Conservation (phyloP, 2,797 vertebrate genomes). For the Alauda arvensis region DNA sequence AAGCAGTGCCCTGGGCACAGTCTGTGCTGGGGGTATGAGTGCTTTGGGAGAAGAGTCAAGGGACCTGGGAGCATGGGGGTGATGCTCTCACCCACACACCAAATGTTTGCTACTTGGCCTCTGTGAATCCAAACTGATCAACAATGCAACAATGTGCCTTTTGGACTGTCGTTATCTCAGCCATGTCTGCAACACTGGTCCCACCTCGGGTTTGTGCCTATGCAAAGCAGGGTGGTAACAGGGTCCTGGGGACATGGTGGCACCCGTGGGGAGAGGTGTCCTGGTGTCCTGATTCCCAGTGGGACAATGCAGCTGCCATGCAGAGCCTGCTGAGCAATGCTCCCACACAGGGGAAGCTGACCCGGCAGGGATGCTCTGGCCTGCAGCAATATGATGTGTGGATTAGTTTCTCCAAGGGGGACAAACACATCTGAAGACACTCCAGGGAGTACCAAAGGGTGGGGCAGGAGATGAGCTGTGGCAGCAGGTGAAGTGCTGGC, state of each 20-base stretch:
- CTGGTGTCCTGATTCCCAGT: not conserved
- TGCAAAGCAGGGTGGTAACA: not conserved
- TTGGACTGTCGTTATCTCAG: not conserved
- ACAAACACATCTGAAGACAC: not conserved
- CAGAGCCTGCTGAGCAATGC: not conserved
- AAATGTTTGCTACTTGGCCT: constrained; percentile 22
- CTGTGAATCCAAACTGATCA: not conserved
- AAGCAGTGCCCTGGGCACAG: fast-evolving
- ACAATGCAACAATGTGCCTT: constrained; percentile 39
- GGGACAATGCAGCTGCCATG: fast-evolving
- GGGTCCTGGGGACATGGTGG: not conserved
- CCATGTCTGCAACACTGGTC: not conserved
- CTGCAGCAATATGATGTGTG: not conserved
- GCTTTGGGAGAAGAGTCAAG: not conserved
- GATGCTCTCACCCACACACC: not conserved
- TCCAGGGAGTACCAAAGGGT: not conserved
- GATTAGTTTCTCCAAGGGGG: not conserved
- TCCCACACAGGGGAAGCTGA: fast-evolving
- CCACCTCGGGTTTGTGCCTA: constrained; percentile 32
- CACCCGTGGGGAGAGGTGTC: not conserved
- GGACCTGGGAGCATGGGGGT: not conserved
- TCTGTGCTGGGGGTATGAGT: not conserved
- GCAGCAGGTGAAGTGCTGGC: fast-evolving
- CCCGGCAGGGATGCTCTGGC: not conserved
- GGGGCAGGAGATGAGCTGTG: not conserved